Percentiles rank a stretch among this genome's conserved stretches.
Conservation (phyloP, 2,888 invertebrate genomes). For the Opisthograptis luteolata region DNA sequence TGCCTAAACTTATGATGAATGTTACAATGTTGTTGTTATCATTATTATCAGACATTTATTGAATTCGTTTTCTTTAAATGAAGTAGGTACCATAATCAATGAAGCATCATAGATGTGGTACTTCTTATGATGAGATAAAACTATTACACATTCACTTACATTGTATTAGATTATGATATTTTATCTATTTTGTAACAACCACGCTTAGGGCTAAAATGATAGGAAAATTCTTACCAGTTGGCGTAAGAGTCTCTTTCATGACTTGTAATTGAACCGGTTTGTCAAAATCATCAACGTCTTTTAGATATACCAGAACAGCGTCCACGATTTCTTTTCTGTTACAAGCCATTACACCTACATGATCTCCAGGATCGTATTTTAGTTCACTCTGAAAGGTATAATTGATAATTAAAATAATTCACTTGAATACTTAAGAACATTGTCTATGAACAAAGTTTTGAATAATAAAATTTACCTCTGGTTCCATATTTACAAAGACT, state of each 20-base stretch:
- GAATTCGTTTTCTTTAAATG: no score
- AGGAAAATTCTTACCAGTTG: constrained; percentile 85
- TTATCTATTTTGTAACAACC: no score
- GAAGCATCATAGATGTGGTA: no score
- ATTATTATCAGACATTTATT: no score
- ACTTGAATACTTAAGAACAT: no score
- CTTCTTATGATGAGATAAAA: no score
- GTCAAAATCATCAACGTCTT: constrained; percentile 87
- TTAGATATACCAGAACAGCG: constrained; percentile 88
- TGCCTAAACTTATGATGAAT: no score
- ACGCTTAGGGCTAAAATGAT: background rate
- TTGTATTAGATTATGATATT: no score
- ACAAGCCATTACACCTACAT: constrained; percentile 94
- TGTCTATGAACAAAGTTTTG: background rate
- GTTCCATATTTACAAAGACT: constrained; percentile 84
- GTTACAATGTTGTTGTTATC: no score
- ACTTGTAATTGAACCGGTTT: constrained; percentile 90
- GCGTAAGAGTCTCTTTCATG: constrained; percentile 92
- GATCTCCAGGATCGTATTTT: constrained; percentile 95
- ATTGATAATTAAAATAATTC: no score
- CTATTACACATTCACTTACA: no score
- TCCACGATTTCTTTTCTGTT: constrained; percentile 92
- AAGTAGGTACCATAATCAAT: no score
- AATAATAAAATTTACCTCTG: constrained; percentile 55
- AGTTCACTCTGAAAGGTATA: constrained; percentile 73